phyloP scores from a whole-genome alignment of 2,113 vertebrate genomes.

The Cygnus buccinator region DNA sequence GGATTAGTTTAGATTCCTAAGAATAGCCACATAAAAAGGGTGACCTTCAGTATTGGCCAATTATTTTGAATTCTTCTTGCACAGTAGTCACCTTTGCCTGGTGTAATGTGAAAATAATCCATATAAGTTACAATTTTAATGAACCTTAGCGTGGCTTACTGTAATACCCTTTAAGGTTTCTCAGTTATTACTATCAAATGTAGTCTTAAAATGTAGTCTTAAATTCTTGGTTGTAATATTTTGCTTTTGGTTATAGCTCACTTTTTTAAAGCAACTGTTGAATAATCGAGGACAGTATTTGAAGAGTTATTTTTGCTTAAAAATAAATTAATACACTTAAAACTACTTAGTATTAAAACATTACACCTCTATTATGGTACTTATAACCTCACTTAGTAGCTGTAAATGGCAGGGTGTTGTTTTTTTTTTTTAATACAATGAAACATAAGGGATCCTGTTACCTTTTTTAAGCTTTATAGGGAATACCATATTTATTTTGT shows the following conservation, averaged over 20 bases:
- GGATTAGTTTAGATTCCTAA: background rate
- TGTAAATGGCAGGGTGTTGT: background rate
- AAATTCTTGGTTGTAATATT: background rate
- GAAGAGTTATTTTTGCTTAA: background rate
- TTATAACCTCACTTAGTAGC: background rate
- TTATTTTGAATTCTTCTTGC: background rate
- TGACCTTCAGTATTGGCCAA: background rate
- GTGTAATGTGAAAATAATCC: constrained; percentile 39
- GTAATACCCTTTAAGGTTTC: background rate
- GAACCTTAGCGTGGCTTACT: background rate
- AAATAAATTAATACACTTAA: background rate
- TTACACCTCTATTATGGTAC: background rate
- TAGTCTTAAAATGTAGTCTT: background rate
- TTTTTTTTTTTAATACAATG: background rate
- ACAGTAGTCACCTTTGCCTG: background rate
- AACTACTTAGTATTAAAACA: background rate
- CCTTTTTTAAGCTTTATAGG: background rate
- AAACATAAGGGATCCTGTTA: background rate
- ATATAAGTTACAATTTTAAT: constrained; percentile 23
- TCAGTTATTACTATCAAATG: background rate
- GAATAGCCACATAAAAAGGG: background rate
- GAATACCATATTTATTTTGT: background rate
- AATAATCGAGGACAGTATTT: background rate
- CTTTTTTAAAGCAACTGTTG: background rate
- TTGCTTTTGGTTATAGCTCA: background rate